Percentiles rank a stretch among this genome's conserved stretches.
These are phyloP conservation scores for Hapalemur alaotrensis DNA, from an alignment of 2,797 vertebrate species.

Conservation along the genomic window DNA sequence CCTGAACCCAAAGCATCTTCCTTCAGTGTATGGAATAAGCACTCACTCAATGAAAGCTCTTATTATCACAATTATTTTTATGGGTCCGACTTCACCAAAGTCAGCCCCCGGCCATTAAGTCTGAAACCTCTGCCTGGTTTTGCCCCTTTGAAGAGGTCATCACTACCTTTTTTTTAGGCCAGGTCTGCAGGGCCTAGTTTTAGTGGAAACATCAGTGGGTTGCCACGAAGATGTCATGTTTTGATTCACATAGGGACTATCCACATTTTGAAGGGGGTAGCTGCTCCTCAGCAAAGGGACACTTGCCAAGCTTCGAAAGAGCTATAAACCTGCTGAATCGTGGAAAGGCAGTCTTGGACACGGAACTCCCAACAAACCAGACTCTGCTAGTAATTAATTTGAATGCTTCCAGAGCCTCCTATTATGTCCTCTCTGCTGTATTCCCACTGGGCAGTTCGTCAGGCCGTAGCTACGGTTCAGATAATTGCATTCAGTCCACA, in stretches of 20 bases:
- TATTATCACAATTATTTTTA: not conserved
- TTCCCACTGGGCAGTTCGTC: slow-evolving; percentile 43
- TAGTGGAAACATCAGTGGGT: slow-evolving; percentile 31
- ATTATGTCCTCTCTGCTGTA: slow-evolving; percentile 13
- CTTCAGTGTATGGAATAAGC: not conserved
- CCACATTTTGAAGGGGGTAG: slow-evolving; percentile 10
- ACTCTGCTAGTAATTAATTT: slow-evolving; percentile 75
- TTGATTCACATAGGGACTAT: slow-evolving; percentile 48
- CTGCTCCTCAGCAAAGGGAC: slow-evolving; percentile 47
- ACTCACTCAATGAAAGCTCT: not conserved
- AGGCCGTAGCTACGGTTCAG: not conserved
- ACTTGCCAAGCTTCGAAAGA: slow-evolving; percentile 59
- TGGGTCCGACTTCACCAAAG: not conserved
- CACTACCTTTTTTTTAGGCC: not conserved
- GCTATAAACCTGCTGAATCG: slow-evolving; percentile 64
- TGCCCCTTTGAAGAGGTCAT: not conserved
- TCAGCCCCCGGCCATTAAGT: not conserved
- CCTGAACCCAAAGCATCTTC: not conserved
- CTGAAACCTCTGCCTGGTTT: not conserved
- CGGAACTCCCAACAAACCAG: slow-evolving; percentile 45
- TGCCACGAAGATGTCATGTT: slow-evolving; percentile 59
- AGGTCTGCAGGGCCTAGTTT: not conserved
- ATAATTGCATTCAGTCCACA: slow-evolving; percentile 9
- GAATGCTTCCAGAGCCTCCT: slow-evolving; percentile 67
- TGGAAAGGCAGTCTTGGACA: slow-evolving; percentile 74